Base-by-base conservation (phyloP, 2,888 invertebrate genomes). In the Tetrapedia diversipes region DNA sequence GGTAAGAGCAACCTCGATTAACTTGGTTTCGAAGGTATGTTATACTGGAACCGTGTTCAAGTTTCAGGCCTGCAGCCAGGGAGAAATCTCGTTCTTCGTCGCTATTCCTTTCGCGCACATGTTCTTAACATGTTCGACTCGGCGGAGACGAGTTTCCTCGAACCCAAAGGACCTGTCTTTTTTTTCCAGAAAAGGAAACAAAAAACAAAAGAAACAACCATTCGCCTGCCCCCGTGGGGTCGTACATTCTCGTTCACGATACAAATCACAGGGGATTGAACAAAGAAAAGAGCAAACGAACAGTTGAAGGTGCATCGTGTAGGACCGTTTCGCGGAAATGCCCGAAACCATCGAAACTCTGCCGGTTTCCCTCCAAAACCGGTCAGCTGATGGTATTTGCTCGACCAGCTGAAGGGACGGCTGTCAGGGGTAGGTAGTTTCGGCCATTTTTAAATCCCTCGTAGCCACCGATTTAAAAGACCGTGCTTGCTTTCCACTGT, bases 391-490 rank as follows among this genome's bases (percentile, higher is more conserved):
- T 65, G 72, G 61, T 65, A 68, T 69, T 77, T 63, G 60, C 45
- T 19, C 81, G 70, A 64, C 65, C 84, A 83, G 85, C 81, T 74
- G 77, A 83, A 77, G 76, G 64, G 79, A 66, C 63, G 51, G 59
- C 45, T 56, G 71, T 54, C 59, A 77, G 63, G 76, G 68, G 74
- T 71, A 75, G 60, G 64, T 51, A 59, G 71, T 68, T 59, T 60
- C 88, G 82, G 88, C 89, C 89, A 89, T 89, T 89, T 89, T 89
- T 89, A 89, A 89, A 89, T 89, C 87, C 85, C 89, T 79, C 81
- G 82, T 83, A 79, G 67, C 82, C 80, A 37, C 81, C 82, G 86
- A 87, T 89, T 89, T 89, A 89, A 89, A 89, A 88, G 87, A 83
- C 87, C 86, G 32, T 54, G 68, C 64, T 57, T 66, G 77, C 74